Evolutionary conservation across 2,888 invertebrate genomes (phyloP).

Genomic region (Pinctada fucata): DNA sequence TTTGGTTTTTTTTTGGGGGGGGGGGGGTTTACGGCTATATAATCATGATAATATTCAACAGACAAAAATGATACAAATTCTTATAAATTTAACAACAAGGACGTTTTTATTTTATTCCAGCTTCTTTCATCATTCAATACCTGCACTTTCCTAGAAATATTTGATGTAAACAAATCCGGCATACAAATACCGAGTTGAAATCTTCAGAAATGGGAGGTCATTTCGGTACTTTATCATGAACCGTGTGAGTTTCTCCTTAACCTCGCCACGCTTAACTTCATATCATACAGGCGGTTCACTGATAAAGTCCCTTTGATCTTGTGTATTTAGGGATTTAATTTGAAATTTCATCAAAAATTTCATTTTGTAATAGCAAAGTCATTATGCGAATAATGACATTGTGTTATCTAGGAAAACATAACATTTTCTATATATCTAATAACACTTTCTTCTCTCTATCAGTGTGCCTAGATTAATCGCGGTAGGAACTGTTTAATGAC

Average conservation of each 20-base stretch:
- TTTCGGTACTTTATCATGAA: background rate
- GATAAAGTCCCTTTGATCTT: background rate
- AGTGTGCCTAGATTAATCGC: background rate
- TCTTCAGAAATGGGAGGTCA: background rate
- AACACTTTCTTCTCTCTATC: background rate
- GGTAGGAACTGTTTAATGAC: background rate
- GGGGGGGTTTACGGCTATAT: no score
- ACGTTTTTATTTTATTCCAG: no score
- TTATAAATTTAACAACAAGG: no score
- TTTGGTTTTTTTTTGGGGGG: no score
- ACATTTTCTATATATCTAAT: no score
- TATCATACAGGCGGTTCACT: background rate
- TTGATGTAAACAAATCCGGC: background rate
- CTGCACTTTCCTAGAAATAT: background rate
- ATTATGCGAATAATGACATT: no score
- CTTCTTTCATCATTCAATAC: no score
- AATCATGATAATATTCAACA: no score
- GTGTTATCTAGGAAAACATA: no score
- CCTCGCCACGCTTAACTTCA: background rate
- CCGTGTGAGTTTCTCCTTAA: background rate
- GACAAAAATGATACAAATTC: no score
- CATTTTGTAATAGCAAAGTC: background rate
- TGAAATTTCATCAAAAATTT: background rate
- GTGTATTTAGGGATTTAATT: background rate
- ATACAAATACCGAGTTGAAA: background rate